These are phyloP conservation scores for Desmophyllum pertusum DNA, from an alignment of 92 coral and sea anemone genomes.

Conservation along the genomic window DNA sequence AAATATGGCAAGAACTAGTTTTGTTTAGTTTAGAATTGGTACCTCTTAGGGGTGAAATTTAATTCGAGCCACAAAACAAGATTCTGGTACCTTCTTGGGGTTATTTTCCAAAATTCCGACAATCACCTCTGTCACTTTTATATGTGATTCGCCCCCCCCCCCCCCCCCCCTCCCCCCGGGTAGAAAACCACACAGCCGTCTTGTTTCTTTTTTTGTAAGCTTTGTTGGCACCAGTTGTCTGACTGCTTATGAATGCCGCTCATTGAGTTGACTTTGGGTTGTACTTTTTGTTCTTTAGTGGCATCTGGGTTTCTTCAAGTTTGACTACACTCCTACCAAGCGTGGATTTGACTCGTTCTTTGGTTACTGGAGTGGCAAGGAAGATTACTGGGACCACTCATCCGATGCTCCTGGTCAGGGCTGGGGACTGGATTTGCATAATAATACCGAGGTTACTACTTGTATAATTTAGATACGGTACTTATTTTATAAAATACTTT, in stretches of 20 bases:
- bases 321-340: slow-evolving; percentile 65
- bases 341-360: slow-evolving; percentile 85
- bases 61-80: no score
- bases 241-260: not conserved
- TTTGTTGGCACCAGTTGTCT: no score
- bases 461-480: not conserved
- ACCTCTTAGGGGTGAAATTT: no score
- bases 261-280: not conserved
- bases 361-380: slow-evolving; percentile 83
- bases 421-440: slow-evolving; percentile 76
- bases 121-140: no score
- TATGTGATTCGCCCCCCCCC: no score
- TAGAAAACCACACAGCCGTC: no score
- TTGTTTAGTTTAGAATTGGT: no score
- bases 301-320: slow-evolving; percentile 84
- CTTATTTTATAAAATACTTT: not conserved
- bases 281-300: slow-evolving; percentile 48
- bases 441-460: slow-evolving; percentile 26
- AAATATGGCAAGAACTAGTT: no score
- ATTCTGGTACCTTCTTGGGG: no score
- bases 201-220: no score
- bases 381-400: slow-evolving; percentile 89
- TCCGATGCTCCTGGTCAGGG: slow-evolving; percentile 48
- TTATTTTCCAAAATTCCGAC: no score
- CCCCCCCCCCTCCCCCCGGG: no score